A percentile compares a stretch with the other conserved stretches of the same genome.
These are phyloP conservation scores for Botrylloides violaceus DNA, from an alignment of 23 tunicate genomes.

Conservation along the genomic window DNA sequence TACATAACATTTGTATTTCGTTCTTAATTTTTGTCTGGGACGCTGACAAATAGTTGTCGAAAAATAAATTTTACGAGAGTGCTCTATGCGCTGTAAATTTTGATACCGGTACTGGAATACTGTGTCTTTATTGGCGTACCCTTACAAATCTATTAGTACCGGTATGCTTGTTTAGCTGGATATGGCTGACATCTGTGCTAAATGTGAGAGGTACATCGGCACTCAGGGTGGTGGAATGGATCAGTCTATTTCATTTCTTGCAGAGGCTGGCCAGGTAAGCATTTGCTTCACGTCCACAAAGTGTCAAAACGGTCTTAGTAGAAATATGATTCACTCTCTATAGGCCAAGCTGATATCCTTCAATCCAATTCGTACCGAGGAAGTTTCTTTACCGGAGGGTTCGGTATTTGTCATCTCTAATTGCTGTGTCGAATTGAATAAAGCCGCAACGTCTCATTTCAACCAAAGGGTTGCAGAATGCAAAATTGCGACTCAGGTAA, in stretches of 20 bases:
- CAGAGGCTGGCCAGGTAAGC: slow-evolving; percentile 67
- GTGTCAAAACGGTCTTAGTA: too few relatives aligned
- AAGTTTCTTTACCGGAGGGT: slow-evolving; percentile 59
- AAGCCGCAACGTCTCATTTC: slow-evolving; percentile 82
- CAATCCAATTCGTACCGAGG: slow-evolving; percentile 65
- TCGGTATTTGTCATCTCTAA: slow-evolving; percentile 77
- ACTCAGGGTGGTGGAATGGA: slow-evolving; percentile 99
- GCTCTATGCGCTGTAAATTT: too few relatives aligned
- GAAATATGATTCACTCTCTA: too few relatives aligned
- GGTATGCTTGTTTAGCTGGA: slow-evolving; percentile 32
- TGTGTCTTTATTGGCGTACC: too few relatives aligned
- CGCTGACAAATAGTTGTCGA: too few relatives aligned
- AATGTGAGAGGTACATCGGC: slow-evolving; percentile 81
- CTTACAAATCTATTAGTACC: too few relatives aligned
- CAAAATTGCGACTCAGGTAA: slow-evolving; percentile 63
- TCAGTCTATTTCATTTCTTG: slow-evolving; percentile 86
- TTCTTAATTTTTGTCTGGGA: too few relatives aligned
- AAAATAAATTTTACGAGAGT: too few relatives aligned
- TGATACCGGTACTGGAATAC: too few relatives aligned
- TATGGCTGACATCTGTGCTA: slow-evolving; percentile 71
- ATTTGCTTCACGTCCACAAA: too few relatives aligned
- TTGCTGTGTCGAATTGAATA: slow-evolving; percentile 53
- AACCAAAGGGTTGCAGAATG: slow-evolving; percentile 92
- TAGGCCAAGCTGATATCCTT: slow-evolving; percentile 86
- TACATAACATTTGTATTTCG: not conserved